Evolutionary conservation across 2,888 invertebrate species (phyloP), one percentile per base, ranked within the genome.

Genomic region (Hyposoter dolosus): DNA sequence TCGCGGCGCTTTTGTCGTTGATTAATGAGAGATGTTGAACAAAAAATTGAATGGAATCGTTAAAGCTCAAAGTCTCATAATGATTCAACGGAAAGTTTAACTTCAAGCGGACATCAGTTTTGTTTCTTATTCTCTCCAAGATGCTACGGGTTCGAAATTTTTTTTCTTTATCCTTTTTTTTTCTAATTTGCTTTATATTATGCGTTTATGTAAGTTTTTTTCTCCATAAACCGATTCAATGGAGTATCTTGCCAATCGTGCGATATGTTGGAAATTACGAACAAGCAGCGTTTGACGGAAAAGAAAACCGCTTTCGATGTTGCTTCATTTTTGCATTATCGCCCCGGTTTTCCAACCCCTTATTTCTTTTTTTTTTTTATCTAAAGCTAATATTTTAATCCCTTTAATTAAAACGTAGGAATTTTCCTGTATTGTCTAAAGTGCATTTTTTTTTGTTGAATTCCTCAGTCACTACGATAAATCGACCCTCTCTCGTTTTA

Each of bases 401-500:
- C 88, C 88, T 72, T 85, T 78, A 90, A 90, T 88, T 88, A 83
- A 90, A 89, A 88, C 75, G 87, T 86, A 88, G 71, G 90, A 90
- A 90, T 87, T 82, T 85, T 84, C 90, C 89, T 89, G 91, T 93
- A 93, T 93, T 93, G 93, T 93, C 93, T 92, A 93, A 89, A 89
- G 90, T 92, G 91, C 89, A 81, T 80, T 80, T 79, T 85, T 45
- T 74, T 68, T 69, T 76, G 86, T 89, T 83, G 86, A 78, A 79
- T 80, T 78, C 80, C 69, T 75, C 74, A 65, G 53, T 75, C 85
- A 65, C 84, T 79, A 85, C 85, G 79, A 83, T 82, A 65, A 79
- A 47, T 81, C 75, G 82, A 56, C 80, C 83, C 84, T 63, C 78
- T 84, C 79, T 74, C 81, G 45, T 77, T 83, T 83, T 78, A 85